Base-by-base conservation (phyloP, 2,113 vertebrate species). In the Zosterops japonicus region DNA sequence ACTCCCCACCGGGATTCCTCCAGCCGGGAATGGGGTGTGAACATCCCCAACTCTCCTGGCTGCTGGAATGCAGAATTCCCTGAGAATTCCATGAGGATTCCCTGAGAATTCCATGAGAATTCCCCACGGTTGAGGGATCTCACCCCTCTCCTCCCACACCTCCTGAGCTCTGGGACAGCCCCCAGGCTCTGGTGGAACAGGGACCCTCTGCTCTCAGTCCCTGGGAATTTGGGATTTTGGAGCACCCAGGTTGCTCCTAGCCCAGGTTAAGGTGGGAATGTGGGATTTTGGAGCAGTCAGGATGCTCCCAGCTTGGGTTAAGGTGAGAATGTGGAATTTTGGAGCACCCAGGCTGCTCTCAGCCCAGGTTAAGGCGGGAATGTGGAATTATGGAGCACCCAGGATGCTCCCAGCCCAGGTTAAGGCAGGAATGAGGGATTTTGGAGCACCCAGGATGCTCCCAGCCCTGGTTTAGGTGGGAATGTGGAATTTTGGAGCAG, bases 191-290 rank as follows among this genome's bases (percentile, higher is more conserved):
- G n/a, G 2, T 6, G 8, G 60, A 5, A 78, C 47, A 4, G 39
- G 3, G 33, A 11, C 42, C 5, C 2, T 0, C 16, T 1, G 5
- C 55, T 69, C 67, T 35, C 17, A 3, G 36, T 35, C 0, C 0
- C 4, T 49, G 47, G 47, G 47, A 49, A 49, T 49, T 12, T 13
- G 12, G 47, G 47, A 49, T 49, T 49, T 49, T 49, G 47, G 47
- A 12, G 47, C 23, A 7, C 16, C 42, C 36, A 36, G 36, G 46
- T 20, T 47, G 46, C 46, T 47, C 46, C 46, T 20, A 47, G 46
- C 46, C 44, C 44, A 9, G 44, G 44, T 46, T 46, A 8, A 18
- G 44, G 44, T 50, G 49, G 49, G 49, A 50, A 50, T 50, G 12
- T 14, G 13, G 49, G 23, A 50, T 50, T 50, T 50, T 50, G 44